Percentiles rank a stretch among this genome's conserved stretches.
phyloP scores from a whole-genome alignment of 2,797 vertebrate genomes.

The Sus cebifrons region DNA sequence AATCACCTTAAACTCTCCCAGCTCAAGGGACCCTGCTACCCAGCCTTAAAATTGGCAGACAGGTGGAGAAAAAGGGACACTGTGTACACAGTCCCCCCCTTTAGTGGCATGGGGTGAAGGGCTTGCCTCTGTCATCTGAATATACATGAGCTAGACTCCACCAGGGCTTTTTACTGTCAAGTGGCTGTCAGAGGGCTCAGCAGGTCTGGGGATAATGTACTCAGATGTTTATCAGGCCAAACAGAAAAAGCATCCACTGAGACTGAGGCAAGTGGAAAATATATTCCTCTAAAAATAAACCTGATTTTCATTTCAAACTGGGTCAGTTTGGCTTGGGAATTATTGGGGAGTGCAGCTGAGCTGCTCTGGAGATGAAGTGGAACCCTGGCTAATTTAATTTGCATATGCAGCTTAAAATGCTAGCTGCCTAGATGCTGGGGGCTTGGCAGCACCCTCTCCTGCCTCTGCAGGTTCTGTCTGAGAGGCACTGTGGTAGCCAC shows the following conservation, averaged over 20 bases:
- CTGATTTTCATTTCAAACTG: constrained; percentile 84
- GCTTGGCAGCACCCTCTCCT: neutral
- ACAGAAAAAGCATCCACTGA: constrained; percentile 35
- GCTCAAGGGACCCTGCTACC: neutral
- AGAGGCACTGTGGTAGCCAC: neutral
- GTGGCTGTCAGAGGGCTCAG: constrained; percentile 55
- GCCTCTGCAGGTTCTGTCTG: neutral
- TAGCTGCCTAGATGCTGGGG: constrained; percentile 1
- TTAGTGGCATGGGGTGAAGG: neutral
- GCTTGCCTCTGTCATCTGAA: neutral
- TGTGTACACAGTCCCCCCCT: neutral
- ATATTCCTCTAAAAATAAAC: constrained; percentile 79
- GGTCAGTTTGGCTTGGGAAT: constrained; percentile 80
- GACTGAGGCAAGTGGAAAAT: constrained; percentile 66
- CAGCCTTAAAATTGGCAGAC: neutral
- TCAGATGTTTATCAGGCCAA: constrained; percentile 84
- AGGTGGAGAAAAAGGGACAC: neutral
- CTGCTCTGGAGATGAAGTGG: constrained; percentile 78
- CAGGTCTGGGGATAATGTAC: constrained; percentile 54
- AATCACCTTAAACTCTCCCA: constrained; percentile 3
- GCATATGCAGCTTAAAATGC: constrained; percentile 79
- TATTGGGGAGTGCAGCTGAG: constrained; percentile 61
- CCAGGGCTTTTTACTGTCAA: neutral
- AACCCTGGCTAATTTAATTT: constrained; percentile 80
- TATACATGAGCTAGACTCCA: neutral